Base-by-base conservation (phyloP, 2,113 vertebrate genomes). In the Acanthochromis polyacanthus region DNA sequence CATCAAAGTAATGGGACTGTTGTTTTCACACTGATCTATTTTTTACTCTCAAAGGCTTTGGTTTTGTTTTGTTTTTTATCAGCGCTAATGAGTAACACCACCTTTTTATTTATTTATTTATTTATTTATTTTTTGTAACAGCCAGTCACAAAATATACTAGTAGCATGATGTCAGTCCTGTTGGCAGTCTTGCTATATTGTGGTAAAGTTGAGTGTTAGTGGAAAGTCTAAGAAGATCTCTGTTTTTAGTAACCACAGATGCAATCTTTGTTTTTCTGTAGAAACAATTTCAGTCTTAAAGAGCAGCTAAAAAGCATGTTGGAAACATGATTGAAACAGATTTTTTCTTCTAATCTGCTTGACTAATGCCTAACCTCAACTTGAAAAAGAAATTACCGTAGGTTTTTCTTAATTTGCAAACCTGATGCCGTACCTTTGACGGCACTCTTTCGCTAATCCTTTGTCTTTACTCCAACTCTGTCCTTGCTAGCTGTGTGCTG, bases 401-500 rank as follows among this genome's bases (percentile, higher is more conserved):
- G 7, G 25, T 30, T 56, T 30, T 56, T 72, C 53, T 55, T 32
- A 58, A 82, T 78, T 65, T 69, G 20, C 62, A 22, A 6, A 36
- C 67, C 48, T 43, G 62, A 64, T 68, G 52, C 67, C 65, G 36
- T 65, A 57, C 32, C 72, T 68, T 28, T 53, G 25, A 10, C 16
- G 51, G 20, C 15, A 11, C 19, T 10, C 15, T 20, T 50, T 19
- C 56, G 36, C 66, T 50, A 36, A n/a, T 55, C 43, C n/a, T 45
- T 36, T 36, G 17, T 71, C 79, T 30, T 83, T 70, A 56, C 72
- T 72, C 65, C 16, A 38, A 0, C 73, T 76, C 68, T 74, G 79
- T 67, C 81, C 78, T 82, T 85, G 68, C 7, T 72, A 66, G 75
- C 12, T 50, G 68, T 64, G 67, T 52, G 78, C 52, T 8, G 28